A percentile compares a stretch with the other conserved stretches of the same genome.
These are phyloP conservation scores for Nerophis ophidion DNA, from an alignment of 2,113 vertebrate genomes.

Conservation along the genomic window DNA sequence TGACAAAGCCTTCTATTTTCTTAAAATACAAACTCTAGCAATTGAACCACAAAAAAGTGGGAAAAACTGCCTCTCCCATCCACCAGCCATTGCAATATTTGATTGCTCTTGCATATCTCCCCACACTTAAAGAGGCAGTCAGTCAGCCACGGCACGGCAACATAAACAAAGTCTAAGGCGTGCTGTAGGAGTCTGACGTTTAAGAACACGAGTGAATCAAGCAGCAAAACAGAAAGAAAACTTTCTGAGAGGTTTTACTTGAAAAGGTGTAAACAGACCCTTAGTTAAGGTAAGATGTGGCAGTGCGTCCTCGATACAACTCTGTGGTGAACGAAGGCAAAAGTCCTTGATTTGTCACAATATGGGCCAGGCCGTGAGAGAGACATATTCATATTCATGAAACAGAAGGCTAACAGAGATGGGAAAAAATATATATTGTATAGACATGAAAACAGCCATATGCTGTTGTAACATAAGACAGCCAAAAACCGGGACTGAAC, in stretches of 20 bases:
- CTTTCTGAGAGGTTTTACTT: slow-evolving; percentile 36
- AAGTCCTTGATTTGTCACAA: slow-evolving; percentile 66
- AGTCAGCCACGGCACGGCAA: slow-evolving; percentile 29
- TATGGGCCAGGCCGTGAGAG: slow-evolving; percentile 39
- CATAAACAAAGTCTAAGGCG: slow-evolving; percentile 45
- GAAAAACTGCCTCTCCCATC: slow-evolving; percentile 57
- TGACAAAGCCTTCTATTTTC: slow-evolving; percentile 72
- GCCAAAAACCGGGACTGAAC: no score
- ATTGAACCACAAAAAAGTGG: slow-evolving; percentile 71
- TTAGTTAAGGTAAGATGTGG: slow-evolving; percentile 56
- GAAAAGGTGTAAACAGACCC: slow-evolving; percentile 54
- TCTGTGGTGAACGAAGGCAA: slow-evolving; percentile 42
- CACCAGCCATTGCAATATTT: slow-evolving; percentile 64
- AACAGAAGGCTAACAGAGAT: slow-evolving; percentile 33
- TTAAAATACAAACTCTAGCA: slow-evolving; percentile 62
- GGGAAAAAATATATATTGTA: neutral
- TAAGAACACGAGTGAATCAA: slow-evolving; percentile 57
- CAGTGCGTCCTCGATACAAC: slow-evolving; percentile 50
- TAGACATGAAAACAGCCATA: neutral
- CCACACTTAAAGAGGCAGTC: slow-evolving; percentile 60
- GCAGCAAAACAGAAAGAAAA: slow-evolving; percentile 48
- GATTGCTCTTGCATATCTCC: slow-evolving; percentile 68
- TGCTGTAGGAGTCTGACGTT: slow-evolving; percentile 60
- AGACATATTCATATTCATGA: slow-evolving; percentile 53
- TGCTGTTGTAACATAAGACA: neutral